Percentiles rank a stretch among this genome's conserved stretches.
Conservation (phyloP, 2,888 invertebrate species). For the Criorhina ranunculi region DNA sequence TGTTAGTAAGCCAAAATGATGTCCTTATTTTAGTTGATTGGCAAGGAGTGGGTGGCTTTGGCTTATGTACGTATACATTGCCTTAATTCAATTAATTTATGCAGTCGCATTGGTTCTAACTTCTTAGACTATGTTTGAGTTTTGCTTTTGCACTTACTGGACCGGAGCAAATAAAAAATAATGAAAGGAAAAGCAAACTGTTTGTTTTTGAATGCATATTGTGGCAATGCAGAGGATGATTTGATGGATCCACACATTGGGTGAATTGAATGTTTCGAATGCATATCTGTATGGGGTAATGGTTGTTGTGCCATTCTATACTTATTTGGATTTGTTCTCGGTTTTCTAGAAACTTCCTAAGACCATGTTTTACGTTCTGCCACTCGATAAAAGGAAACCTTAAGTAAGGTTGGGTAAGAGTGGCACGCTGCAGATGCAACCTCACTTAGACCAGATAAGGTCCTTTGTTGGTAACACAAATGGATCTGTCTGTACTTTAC, state of each 20-base stretch:
- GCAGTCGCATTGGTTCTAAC: slow-evolving; percentile 42
- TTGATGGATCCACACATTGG: not conserved
- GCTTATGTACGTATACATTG: slow-evolving; percentile 69
- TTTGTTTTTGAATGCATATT: slow-evolving; percentile 57
- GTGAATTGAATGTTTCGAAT: too few species aligned
- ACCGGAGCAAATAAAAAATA: slow-evolving; percentile 3
- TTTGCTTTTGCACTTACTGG: slow-evolving; percentile 10
- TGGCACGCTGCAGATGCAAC: too few species aligned
- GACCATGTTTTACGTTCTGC: too few species aligned
- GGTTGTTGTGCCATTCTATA: too few species aligned
- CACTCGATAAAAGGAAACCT: too few species aligned
- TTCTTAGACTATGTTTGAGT: slow-evolving; percentile 33
- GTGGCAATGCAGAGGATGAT: slow-evolving; percentile 39
- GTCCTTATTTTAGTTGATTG: slow-evolving; percentile 71
- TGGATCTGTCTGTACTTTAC: too few species aligned
- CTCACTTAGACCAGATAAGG: too few species aligned
- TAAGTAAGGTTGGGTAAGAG: too few species aligned
- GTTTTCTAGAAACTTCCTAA: too few species aligned
- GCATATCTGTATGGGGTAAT: too few species aligned
- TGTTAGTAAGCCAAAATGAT: slow-evolving; percentile 71
- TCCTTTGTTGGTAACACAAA: too few species aligned
- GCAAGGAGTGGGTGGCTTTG: slow-evolving; percentile 32
- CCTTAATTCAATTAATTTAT: slow-evolving; percentile 73
- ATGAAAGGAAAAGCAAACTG: slow-evolving; percentile 30
- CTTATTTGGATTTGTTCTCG: too few species aligned